Evolutionary conservation across 1,140 invertebrate genomes (phyloP).

Genomic region (Sminthurinus signatus): DNA sequence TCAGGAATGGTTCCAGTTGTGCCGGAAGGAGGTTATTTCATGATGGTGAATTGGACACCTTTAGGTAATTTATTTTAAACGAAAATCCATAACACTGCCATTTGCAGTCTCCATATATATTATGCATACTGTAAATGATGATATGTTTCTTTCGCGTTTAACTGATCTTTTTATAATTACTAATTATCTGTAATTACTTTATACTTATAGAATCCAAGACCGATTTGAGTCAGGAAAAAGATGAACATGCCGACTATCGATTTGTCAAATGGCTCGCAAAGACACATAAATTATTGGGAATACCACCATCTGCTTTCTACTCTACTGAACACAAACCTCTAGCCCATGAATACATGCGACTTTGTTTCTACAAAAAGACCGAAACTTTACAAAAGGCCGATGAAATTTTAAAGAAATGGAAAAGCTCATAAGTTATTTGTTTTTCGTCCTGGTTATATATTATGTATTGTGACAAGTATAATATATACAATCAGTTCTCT

Average conservation of each 20-base stretch:
- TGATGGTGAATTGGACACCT: conserved; percentile 85
- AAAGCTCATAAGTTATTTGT: conserved; percentile 34
- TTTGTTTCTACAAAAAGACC: conserved; percentile 41
- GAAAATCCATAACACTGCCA: too few relatives aligned
- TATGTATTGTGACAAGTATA: too few relatives aligned
- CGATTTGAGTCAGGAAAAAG: conserved; percentile 51
- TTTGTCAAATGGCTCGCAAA: conserved; percentile 95
- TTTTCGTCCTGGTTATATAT: too few relatives aligned
- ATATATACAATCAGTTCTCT: too few relatives aligned
- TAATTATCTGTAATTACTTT: too few relatives aligned
- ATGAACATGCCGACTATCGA: conserved; percentile 73
- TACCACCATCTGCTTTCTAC: conserved; percentile 93
- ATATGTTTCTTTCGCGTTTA: too few relatives aligned
- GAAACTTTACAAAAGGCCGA: conserved; percentile 37
- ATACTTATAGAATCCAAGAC: conserved; percentile 26
- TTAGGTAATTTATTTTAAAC: conserved; percentile 58
- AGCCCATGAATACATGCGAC: conserved; percentile 77
- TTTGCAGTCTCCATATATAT: too few relatives aligned
- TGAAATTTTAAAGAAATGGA: conserved; percentile 35
- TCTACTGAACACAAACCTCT: conserved; percentile 69
- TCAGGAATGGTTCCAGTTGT: conserved; percentile 63
- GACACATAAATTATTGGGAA: conserved; percentile 84
- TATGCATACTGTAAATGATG: too few relatives aligned
- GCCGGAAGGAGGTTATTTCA: conserved; percentile 87
- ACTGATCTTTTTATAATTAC: too few relatives aligned